phyloP scores from a whole-genome alignment of 2,888 invertebrate genomes.

The Drosophila borealis region DNA sequence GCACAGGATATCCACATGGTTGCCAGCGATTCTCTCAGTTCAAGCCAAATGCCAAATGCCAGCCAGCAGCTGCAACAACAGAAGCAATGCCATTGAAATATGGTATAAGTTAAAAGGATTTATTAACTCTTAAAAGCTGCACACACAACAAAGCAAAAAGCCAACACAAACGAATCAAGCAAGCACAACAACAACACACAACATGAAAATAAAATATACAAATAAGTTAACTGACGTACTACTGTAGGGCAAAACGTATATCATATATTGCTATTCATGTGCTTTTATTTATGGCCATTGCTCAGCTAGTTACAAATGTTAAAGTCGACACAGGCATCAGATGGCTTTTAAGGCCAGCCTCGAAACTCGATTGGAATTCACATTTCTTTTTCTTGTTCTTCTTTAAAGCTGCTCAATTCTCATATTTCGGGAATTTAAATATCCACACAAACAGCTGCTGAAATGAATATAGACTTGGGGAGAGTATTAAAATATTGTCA shows the following conservation, averaged over 20 bases:
- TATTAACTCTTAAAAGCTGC: constrained; percentile 79
- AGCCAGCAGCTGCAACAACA: constrained; percentile 37
- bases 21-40: constrained; percentile 51
- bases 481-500: too few relatives aligned
- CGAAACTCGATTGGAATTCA: background rate
- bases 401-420: background rate
- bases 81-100: constrained; percentile 66
- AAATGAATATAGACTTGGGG: too few relatives aligned
- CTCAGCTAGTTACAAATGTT: background rate
- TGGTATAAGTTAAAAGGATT: constrained; percentile 79
- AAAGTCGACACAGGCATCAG: background rate
- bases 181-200: constrained; percentile 18
- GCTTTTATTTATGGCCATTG: background rate
- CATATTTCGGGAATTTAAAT: background rate
- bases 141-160: constrained; percentile 69
- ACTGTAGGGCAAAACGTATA: constrained; percentile 24
- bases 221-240: constrained; percentile 28
- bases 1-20: constrained; percentile 59
- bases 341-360: background rate
- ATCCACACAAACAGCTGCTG: background rate
- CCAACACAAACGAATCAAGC: constrained; percentile 38
- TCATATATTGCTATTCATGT: constrained; percentile 31
- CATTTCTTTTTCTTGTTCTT: background rate
- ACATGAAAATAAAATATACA: constrained; percentile 31
- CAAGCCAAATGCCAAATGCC: constrained; percentile 50